phyloP scores from a whole-genome alignment of 2,797 vertebrate species.

The Lutjanus campechanus region DNA sequence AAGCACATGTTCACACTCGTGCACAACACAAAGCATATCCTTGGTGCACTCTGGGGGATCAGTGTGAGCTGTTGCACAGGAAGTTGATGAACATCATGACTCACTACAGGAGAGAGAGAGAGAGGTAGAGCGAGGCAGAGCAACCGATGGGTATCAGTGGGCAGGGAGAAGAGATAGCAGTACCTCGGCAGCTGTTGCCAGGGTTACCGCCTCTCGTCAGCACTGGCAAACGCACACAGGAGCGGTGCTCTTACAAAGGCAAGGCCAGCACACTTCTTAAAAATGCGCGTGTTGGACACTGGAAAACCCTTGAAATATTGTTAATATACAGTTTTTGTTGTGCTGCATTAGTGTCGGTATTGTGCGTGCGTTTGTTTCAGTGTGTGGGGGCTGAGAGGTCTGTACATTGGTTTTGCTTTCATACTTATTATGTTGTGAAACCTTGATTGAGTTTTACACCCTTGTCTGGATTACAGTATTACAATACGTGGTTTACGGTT shows the following conservation, averaged over 20 bases:
- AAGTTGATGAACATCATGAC: conserved; percentile 73
- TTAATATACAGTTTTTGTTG: neutral
- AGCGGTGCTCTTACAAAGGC: conserved; percentile 50
- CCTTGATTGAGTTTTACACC: neutral
- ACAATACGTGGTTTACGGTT: neutral
- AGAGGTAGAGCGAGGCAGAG: conserved; percentile 32
- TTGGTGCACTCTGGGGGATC: conserved; percentile 34
- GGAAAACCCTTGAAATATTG: conserved; percentile 38
- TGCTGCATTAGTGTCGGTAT: neutral
- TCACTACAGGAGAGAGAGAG: conserved; percentile 62
- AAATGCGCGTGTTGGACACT: conserved; percentile 24
- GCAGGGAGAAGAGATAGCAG: conserved; percentile 73
- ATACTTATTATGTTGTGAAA: neutral
- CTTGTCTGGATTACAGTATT: neutral
- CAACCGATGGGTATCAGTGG: conserved; percentile 57
- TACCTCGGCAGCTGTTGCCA: conserved; percentile 78
- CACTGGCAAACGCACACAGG: conserved; percentile 49
- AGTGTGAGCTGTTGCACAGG: conserved; percentile 61
- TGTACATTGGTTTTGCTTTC: neutral
- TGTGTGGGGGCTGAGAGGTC: neutral
- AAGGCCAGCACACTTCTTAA: conserved; percentile 56
- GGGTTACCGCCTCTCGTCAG: conserved; percentile 84
- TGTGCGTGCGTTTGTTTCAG: neutral
- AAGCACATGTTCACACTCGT: conserved; percentile 6
- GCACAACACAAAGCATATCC: conserved; percentile 15